These are phyloP conservation scores for Lottia gigantea DNA, from an alignment of 2,888 invertebrate genomes.

Conservation along the genomic window DNA sequence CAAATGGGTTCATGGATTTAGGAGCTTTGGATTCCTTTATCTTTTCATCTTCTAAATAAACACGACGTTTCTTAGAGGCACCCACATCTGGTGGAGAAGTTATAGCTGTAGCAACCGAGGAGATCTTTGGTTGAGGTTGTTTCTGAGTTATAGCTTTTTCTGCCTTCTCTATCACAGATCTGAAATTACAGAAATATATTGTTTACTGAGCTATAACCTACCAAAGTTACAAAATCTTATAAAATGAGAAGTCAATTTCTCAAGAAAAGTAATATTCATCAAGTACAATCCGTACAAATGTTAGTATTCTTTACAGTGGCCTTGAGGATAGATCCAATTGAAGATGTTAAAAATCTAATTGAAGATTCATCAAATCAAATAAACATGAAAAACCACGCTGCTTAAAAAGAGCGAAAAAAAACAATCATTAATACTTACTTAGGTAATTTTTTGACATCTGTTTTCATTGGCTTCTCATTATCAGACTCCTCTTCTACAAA, in stretches of 20 bases:
- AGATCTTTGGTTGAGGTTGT: conserved; percentile 85
- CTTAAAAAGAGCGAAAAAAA: not conserved
- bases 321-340: too few species aligned
- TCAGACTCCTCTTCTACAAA: conserved; percentile 36
- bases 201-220: too few species aligned
- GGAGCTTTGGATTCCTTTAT: too few species aligned
- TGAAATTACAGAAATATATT: conserved; percentile 31
- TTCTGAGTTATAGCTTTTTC: conserved; percentile 93
- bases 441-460: conserved; percentile 75
- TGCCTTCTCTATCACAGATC: conserved; percentile 83
- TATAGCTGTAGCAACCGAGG: conserved; percentile 48
- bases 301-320: too few species aligned
- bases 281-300: too few species aligned
- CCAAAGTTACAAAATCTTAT: too few species aligned
- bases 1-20: conserved; percentile 12
- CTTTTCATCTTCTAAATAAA: conserved; percentile 29
- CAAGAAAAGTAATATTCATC: too few species aligned
- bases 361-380: too few species aligned
- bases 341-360: too few species aligned
- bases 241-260: too few species aligned
- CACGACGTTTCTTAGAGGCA: conserved; percentile 33
- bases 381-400: too few species aligned
- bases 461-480: conserved; percentile 64
- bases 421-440: conserved; percentile 72
- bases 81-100: conserved; percentile 26